A percentile compares a stretch with the other conserved stretches of the same genome.
phyloP scores from a whole-genome alignment of 1,140 invertebrate species.

The Augochlora pura region DNA sequence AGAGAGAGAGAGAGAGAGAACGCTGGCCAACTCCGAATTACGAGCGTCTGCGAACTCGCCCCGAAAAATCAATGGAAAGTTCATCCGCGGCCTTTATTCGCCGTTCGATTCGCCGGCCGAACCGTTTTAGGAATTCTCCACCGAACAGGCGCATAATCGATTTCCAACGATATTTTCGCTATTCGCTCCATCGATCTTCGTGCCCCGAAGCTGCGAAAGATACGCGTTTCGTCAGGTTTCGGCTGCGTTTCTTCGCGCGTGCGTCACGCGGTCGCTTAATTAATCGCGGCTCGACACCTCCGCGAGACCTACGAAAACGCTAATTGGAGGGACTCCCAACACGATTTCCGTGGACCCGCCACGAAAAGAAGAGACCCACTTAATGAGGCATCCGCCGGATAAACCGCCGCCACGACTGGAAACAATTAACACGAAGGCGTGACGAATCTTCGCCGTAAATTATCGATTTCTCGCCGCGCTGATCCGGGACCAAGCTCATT shows the following conservation, averaged over 20 bases:
- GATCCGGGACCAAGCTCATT: slow-evolving; percentile 16
- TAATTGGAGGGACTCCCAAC: neutral
- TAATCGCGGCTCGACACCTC: neutral
- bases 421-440: slow-evolving; percentile 41
- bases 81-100: slow-evolving; percentile 10
- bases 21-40: slow-evolving; percentile 11
- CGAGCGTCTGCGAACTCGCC: slow-evolving; percentile 35
- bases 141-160: no score
- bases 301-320: neutral
- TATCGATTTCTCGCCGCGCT: slow-evolving; percentile 32
- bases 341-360: neutral
- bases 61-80: slow-evolving; percentile 57
- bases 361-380: neutral
- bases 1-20: no score
- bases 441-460: slow-evolving; percentile 35
- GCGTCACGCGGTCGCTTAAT: neutral
- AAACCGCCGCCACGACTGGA: neutral
- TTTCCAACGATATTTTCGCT: no score
- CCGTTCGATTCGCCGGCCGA: no score
- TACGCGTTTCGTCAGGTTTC: neutral
- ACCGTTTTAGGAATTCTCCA: no score
- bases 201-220: no score
- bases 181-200: no score
- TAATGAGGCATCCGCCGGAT: slow-evolving; percentile 16
- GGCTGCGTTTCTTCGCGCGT: neutral